These are phyloP conservation scores for Zoroaster sp. DNA, from an alignment of 53 echinoderm and acorn worm species.

Conservation along the genomic window DNA sequence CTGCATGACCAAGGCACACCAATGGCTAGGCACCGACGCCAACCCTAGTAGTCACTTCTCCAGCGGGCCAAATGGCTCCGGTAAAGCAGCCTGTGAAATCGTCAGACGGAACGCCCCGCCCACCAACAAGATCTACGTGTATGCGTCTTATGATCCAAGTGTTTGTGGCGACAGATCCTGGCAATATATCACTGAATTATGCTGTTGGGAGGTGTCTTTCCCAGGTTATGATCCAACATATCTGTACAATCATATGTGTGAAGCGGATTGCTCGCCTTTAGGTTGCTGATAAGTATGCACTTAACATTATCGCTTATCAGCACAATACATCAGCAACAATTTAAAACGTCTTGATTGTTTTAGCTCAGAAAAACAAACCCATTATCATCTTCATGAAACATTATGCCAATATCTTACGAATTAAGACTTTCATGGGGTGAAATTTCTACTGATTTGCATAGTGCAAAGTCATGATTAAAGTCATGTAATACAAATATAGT, in stretches of 20 bases:
- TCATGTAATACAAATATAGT: too few relatives aligned
- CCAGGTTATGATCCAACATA: background rate
- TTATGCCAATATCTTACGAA: too few relatives aligned
- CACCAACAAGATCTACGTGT: slow-evolving; percentile 20
- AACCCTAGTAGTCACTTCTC: background rate
- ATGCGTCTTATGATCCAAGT: slow-evolving; percentile 6
- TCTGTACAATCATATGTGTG: background rate
- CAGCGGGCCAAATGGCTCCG: background rate
- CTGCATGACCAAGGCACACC: background rate
- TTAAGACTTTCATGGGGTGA: too few relatives aligned
- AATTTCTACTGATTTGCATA: too few relatives aligned
- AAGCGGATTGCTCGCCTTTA: background rate
- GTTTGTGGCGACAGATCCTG: background rate
- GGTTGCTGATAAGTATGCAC: background rate
- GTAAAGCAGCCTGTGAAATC: background rate
- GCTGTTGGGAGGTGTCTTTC: background rate
- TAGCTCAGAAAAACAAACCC: too few relatives aligned
- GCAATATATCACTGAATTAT: slow-evolving; percentile 4
- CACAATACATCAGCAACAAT: too few relatives aligned
- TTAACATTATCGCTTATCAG: too few relatives aligned
- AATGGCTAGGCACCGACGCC: background rate
- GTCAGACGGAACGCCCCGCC: background rate
- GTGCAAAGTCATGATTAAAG: too few relatives aligned
- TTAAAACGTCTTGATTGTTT: too few relatives aligned
- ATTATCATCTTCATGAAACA: too few relatives aligned